These are phyloP conservation scores for Goniozus legneri DNA, from an alignment of 1,140 invertebrate species.

Conservation along the genomic window DNA sequence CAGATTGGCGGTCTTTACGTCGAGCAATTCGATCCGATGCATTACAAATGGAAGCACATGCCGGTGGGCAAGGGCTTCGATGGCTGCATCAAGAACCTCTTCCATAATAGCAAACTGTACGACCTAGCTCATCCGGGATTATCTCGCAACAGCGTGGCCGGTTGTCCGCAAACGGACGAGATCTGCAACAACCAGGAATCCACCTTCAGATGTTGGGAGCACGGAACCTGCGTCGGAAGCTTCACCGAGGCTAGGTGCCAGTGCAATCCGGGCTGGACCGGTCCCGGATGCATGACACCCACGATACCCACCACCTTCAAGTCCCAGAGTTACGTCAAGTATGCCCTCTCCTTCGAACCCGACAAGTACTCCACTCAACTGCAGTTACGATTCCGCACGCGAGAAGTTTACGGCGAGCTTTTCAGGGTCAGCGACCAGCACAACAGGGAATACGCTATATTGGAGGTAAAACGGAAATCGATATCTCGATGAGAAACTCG, in stretches of 20 bases:
- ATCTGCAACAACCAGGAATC: conserved; percentile 78
- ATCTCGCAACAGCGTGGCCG: conserved; percentile 76
- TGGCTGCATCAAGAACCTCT: conserved; percentile 91
- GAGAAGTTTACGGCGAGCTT: conserved; percentile 87
- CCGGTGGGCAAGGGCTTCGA: conserved; percentile 86
- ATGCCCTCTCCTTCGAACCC: conserved; percentile 90
- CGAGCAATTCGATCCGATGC: conserved; percentile 79
- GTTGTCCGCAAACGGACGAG: conserved; percentile 88
- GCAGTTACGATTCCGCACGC: conserved; percentile 87
- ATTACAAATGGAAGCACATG: conserved; percentile 84
- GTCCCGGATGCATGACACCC: conserved; percentile 77
- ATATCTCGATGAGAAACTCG: too few relatives aligned
- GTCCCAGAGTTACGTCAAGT: conserved; percentile 91
- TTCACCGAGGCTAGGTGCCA: conserved; percentile 85
- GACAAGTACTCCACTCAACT: conserved; percentile 89
- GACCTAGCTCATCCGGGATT: conserved; percentile 86
- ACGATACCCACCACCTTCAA: conserved; percentile 88
- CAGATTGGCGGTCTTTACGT: conserved; percentile 90
- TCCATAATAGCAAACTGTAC: conserved; percentile 94
- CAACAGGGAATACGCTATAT: conserved; percentile 89
- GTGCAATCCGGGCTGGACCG: conserved; percentile 89
- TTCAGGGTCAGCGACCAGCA: conserved; percentile 92
- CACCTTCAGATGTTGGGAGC: conserved; percentile 81
- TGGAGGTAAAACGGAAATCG: too few relatives aligned
- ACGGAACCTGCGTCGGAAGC: conserved; percentile 90